phyloP scores from a whole-genome alignment of 2,888 invertebrate species.

The Beris chalybata region DNA sequence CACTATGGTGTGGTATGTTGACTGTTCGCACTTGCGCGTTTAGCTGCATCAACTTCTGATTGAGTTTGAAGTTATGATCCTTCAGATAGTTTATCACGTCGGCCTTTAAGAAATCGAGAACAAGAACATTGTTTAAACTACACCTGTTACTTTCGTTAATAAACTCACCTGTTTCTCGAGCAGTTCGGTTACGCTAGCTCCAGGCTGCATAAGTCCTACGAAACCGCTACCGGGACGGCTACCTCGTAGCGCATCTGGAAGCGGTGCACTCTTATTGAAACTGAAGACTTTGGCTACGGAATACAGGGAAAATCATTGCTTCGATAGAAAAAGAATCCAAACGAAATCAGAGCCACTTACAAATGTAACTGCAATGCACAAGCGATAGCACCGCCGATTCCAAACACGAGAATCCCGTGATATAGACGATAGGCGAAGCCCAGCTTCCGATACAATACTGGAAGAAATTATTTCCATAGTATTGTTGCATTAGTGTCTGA shows the following conservation, averaged over 20 bases:
- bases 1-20: constrained; percentile 34
- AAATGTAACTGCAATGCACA: constrained; percentile 60
- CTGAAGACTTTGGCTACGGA: constrained; percentile 61
- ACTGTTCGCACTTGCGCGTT: constrained; percentile 57
- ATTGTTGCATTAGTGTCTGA: constrained; percentile 62
- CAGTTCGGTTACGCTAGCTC: constrained; percentile 62
- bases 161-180: constrained; percentile 64
- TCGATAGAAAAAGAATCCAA: neutral
- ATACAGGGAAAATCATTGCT: constrained; percentile 26
- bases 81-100: constrained; percentile 69
- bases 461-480: constrained; percentile 59
- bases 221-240: constrained; percentile 47
- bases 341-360: constrained; percentile 49
- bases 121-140: neutral
- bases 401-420: constrained; percentile 59
- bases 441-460: constrained; percentile 59
- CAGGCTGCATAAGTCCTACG: constrained; percentile 55
- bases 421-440: constrained; percentile 62
- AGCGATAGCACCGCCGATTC: constrained; percentile 59
- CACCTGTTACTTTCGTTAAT: neutral
- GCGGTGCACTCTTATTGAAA: constrained; percentile 63
- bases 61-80: constrained; percentile 68
- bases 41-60: constrained; percentile 65
- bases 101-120: constrained; percentile 54
- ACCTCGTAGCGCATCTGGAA: constrained; percentile 67